Evolutionary conservation across 2,113 vertebrate species (phyloP).

Genomic region (Tragelaphus buxtoni): DNA sequence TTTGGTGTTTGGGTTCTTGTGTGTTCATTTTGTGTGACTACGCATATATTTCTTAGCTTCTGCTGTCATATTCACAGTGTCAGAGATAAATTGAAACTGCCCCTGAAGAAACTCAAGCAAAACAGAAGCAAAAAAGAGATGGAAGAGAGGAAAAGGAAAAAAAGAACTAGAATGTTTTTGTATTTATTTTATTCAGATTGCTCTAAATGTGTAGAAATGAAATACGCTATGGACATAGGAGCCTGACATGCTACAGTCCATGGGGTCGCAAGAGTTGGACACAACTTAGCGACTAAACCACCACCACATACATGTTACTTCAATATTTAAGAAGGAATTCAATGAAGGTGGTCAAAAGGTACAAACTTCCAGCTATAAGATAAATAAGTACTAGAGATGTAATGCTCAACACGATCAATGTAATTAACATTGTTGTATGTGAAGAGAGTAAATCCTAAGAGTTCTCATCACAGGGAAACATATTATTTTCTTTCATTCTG

Average conservation of each 20-base stretch:
- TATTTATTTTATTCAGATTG: conserved; percentile 83
- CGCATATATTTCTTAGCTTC: conserved; percentile 90
- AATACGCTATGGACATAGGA: conserved; percentile 69
- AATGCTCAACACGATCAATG: background rate
- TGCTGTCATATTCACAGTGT: conserved; percentile 91
- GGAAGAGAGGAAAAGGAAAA: conserved; percentile 41
- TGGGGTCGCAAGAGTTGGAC: background rate
- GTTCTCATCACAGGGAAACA: background rate
- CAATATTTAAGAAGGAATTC: conserved; percentile 78
- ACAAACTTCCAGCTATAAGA: background rate
- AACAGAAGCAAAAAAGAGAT: conserved; percentile 81
- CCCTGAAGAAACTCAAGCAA: conserved; percentile 91
- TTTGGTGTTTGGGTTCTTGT: conserved; percentile 91
- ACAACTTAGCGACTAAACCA: background rate
- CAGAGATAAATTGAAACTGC: conserved; percentile 94
- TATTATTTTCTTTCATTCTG: background rate
- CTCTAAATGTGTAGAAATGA: conserved; percentile 85
- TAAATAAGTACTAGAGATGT: background rate
- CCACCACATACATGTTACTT: conserved; percentile 71
- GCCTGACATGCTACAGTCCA: background rate
- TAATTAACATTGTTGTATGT: background rate
- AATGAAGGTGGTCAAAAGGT: background rate
- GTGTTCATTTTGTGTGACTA: conserved; percentile 94
- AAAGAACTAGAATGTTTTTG: conserved; percentile 74
- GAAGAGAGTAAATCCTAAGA: background rate